These are phyloP conservation scores for Salarias fasciatus DNA, from an alignment of 2,797 vertebrate species.

Conservation along the genomic window DNA sequence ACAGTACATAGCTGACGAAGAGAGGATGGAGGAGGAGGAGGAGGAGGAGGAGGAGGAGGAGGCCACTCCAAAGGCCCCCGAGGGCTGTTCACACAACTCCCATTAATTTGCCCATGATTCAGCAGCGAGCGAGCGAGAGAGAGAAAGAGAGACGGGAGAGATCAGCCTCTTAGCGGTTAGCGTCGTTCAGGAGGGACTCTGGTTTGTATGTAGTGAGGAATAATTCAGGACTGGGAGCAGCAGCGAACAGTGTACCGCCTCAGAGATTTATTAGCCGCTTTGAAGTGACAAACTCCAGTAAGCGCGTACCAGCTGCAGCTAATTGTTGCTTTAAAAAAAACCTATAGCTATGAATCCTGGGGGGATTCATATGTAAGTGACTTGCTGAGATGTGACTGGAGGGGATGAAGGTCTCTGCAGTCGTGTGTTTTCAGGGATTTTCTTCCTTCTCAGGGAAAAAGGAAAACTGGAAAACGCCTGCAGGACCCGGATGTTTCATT, in stretches of 20 bases:
- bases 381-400: constrained; percentile 7
- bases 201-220: constrained; percentile 10
- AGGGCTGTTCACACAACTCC: constrained; percentile 70
- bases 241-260: neutral
- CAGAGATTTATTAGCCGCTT: constrained; percentile 34
- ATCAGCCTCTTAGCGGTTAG: constrained; percentile 6
- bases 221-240: constrained; percentile 22
- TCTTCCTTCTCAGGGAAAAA: no score
- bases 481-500: neutral
- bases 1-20: constrained; percentile 47
- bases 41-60: constrained; percentile 29
- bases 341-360: constrained; percentile 2
- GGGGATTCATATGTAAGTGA: constrained; percentile 6
- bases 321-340: constrained; percentile 14
- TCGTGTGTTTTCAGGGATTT: neutral
- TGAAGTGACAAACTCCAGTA: constrained; percentile 16
- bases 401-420: neutral
- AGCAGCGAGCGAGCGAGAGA: constrained; percentile 35
- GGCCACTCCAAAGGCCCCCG: constrained; percentile 54
- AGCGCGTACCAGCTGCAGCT: constrained; percentile 12
- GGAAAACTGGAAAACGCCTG: neutral
- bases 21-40: constrained; percentile 17
- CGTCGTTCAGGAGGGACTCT: constrained; percentile 3
- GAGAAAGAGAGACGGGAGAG: constrained; percentile 7
- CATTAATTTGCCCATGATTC: constrained; percentile 76